phyloP scores from a whole-genome alignment of 2,888 invertebrate species.

The Cyclophora punctaria region DNA sequence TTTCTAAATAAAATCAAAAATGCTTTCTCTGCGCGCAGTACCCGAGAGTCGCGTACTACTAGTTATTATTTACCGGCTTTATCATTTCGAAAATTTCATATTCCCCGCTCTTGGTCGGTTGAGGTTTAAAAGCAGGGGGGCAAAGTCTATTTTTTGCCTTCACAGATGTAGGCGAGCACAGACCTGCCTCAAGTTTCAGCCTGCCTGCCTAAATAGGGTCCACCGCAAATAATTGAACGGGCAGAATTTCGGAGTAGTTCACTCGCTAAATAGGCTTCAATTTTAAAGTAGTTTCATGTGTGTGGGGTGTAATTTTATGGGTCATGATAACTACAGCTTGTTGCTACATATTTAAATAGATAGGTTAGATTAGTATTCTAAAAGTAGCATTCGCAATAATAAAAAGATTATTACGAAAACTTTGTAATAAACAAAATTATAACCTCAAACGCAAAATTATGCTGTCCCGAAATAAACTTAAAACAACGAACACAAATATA shows the following conservation, averaged over 20 bases:
- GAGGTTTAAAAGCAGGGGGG: constrained; percentile 71
- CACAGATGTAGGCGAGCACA: constrained; percentile 13
- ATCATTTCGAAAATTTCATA: constrained; percentile 76
- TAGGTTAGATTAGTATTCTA: no score
- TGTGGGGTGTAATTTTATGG: not conserved
- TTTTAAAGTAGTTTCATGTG: not conserved
- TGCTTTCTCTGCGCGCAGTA: constrained; percentile 39
- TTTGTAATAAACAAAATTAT: no score
- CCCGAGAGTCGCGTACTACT: constrained; percentile 66
- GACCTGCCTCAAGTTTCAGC: no score
- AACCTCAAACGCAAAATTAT: constrained; percentile 11
- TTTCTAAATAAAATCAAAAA: no score
- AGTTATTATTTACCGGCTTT: constrained; percentile 76
- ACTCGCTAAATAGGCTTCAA: not conserved
- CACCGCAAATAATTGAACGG: no score
- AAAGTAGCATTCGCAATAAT: no score
- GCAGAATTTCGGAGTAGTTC: no score
- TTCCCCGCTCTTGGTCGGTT: constrained; percentile 74
- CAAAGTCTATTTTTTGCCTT: constrained; percentile 62
- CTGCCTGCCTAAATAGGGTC: no score
- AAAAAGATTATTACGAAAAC: no score
- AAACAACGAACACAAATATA: not conserved
- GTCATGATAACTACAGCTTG: no score
- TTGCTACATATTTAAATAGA: no score
- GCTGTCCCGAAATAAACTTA: not conserved